Conservation (phyloP, 2,888 invertebrate species). For the Leucophenga maculata region DNA sequence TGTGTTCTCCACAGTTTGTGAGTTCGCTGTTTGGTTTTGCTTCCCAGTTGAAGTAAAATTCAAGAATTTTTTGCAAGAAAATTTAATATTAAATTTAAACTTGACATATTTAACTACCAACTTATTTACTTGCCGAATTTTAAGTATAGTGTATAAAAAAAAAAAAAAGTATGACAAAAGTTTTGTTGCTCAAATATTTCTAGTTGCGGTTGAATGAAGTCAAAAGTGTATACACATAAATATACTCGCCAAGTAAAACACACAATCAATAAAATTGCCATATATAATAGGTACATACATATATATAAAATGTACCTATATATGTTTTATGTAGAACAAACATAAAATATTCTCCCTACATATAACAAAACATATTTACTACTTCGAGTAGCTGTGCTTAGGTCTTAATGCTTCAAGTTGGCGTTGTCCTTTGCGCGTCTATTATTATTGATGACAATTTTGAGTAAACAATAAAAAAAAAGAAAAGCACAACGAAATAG, state of each 20-base stretch:
- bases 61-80: no score
- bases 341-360: not conserved
- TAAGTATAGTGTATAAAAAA: constrained; percentile 17
- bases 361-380: constrained; percentile 53
- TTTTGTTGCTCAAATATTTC: constrained; percentile 59
- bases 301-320: not conserved
- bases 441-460: constrained; percentile 67
- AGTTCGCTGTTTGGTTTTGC: no score
- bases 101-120: no score
- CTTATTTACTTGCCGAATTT: no score
- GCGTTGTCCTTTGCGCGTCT: constrained; percentile 49
- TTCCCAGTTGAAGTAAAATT: no score
- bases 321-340: not conserved
- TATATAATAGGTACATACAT: not conserved
- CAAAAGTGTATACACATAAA: constrained; percentile 58
- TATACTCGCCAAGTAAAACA: constrained; percentile 36
- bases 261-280: not conserved
- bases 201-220: constrained; percentile 65
- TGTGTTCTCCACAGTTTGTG: no score
- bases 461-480: constrained; percentile 61
- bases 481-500: constrained; percentile 32
- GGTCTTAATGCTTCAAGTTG: constrained; percentile 28
- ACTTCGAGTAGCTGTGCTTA: constrained; percentile 54
- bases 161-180: constrained; percentile 37
- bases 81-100: no score